Evolutionary conservation across 2,888 invertebrate genomes (phyloP).

Genomic region (Yponomeuta cagnagella): DNA sequence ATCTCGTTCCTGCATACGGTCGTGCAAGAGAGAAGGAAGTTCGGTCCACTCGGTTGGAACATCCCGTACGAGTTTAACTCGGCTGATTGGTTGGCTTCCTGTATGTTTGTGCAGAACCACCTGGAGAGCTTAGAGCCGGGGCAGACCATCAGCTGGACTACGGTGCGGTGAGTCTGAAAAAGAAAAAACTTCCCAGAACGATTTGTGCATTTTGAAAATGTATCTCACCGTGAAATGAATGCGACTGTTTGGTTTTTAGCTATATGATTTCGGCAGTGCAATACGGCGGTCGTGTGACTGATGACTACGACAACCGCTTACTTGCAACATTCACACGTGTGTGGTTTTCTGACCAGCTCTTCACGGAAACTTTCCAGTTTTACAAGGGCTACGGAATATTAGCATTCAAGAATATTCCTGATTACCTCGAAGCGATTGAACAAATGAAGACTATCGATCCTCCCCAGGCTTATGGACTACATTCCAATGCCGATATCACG

Average conservation of each 20-base stretch:
- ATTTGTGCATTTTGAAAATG: too few species aligned
- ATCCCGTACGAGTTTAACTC: constrained; percentile 95
- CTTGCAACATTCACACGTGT: constrained; percentile 84
- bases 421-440: constrained; percentile 85
- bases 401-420: constrained; percentile 80
- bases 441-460: constrained; percentile 85
- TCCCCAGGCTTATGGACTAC: constrained; percentile 91
- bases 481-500: constrained; percentile 93
- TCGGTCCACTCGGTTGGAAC: constrained; percentile 94
- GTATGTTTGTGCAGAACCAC: constrained; percentile 91
- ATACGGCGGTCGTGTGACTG: constrained; percentile 93
- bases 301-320: constrained; percentile 90
- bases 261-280: constrained; percentile 95
- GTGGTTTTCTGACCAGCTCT: constrained; percentile 86
- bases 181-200: too few species aligned
- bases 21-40: constrained; percentile 89
- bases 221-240: too few species aligned
- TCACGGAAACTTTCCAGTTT: constrained; percentile 83
- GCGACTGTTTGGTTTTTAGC: constrained; percentile 44
- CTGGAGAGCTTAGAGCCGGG: constrained; percentile 86
- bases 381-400: constrained; percentile 85
- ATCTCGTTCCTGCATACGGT: constrained; percentile 92
- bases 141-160: constrained; percentile 84
- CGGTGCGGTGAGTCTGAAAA: constrained; percentile 72
- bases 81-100: constrained; percentile 90